phyloP scores from a whole-genome alignment of 2,797 vertebrate genomes.

The Otolemur crassicaudatus region DNA sequence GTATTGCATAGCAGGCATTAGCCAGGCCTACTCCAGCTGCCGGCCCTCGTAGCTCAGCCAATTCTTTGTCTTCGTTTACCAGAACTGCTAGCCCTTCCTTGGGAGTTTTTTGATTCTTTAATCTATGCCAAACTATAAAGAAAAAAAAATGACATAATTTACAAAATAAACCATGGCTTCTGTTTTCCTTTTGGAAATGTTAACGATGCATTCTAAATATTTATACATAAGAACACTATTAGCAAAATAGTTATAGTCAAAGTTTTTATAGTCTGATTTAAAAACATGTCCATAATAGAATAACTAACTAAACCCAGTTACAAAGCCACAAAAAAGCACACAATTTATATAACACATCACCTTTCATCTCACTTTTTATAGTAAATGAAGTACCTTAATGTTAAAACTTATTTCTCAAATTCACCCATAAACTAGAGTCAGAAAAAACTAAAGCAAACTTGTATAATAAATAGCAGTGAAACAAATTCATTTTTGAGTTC shows the following conservation, averaged over 20 bases:
- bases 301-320: constrained; percentile 30
- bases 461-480: constrained; percentile 42
- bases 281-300: background rate
- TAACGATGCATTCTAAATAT: background rate
- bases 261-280: background rate
- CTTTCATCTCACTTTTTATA: background rate
- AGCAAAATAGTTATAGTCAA: background rate
- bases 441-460: constrained; percentile 18
- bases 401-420: constrained; percentile 48
- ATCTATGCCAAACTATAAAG: constrained; percentile 82
- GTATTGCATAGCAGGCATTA: constrained; percentile 86
- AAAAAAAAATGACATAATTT: constrained; percentile 59
- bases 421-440: background rate
- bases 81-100: constrained; percentile 71
- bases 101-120: constrained; percentile 68
- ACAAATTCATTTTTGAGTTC: constrained; percentile 29
- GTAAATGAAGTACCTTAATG: constrained; percentile 12
- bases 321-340: background rate
- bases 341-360: background rate
- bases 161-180: background rate
- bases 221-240: background rate
- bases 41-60: constrained; percentile 81
- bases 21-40: constrained; percentile 83
- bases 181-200: background rate
- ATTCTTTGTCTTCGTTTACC: constrained; percentile 82